Conservation (phyloP, 1,140 invertebrate genomes). For the Dinothrombium tinctorium region DNA sequence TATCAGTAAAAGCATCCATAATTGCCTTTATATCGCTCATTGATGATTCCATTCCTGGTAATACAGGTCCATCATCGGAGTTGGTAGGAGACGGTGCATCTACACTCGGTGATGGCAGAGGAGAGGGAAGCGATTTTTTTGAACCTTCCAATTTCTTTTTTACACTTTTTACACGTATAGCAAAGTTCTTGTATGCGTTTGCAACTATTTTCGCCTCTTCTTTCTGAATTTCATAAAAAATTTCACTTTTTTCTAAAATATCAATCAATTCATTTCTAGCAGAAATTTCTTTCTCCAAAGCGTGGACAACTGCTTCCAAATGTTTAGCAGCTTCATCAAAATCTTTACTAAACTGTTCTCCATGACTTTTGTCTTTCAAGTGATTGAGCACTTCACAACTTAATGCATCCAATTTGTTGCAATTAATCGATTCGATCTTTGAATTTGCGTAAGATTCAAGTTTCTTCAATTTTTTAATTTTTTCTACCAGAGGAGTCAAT, state of each 20-base stretch:
- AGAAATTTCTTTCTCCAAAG: constrained; percentile 54
- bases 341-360: constrained; percentile 64
- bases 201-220: constrained; percentile 77
- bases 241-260: constrained; percentile 46
- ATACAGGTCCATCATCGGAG: constrained; percentile 14
- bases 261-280: constrained; percentile 47
- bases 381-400: constrained; percentile 8
- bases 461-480: constrained; percentile 3
- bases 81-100: constrained; percentile 43
- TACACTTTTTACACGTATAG: constrained; percentile 51
- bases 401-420: constrained; percentile 1
- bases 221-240: constrained; percentile 64
- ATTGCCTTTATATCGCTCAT: constrained; percentile 3
- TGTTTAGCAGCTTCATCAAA: constrained; percentile 49
- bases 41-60: constrained; percentile 10
- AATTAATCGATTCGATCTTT: constrained; percentile 1
- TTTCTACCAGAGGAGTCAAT: constrained; percentile 38
- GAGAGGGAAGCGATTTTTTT: constrained; percentile 28
- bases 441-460: constrained; percentile 2
- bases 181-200: constrained; percentile 81
- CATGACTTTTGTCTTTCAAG: constrained; percentile 42
- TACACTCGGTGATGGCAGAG: constrained; percentile 20
- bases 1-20: not conserved
- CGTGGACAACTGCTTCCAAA: constrained; percentile 50
- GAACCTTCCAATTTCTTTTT: constrained; percentile 60